phyloP scores from a whole-genome alignment of 2,888 invertebrate species.

The Lysandra bellargus region DNA sequence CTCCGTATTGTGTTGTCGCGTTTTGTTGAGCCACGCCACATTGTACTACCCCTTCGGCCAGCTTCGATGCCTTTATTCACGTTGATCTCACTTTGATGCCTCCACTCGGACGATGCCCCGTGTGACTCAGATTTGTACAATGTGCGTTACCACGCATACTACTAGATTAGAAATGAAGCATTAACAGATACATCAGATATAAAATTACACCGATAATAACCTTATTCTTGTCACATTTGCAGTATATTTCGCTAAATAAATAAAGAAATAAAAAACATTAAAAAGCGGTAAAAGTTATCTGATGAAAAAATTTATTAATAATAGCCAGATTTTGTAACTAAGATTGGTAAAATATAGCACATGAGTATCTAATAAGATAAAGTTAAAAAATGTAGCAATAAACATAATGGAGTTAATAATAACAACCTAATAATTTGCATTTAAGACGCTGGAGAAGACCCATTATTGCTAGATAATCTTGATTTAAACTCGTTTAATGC shows the following conservation, averaged over 20 bases:
- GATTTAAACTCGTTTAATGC: conserved; percentile 23
- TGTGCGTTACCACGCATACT: conserved; percentile 24
- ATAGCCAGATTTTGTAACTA: background rate
- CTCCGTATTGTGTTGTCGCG: conserved; percentile 77
- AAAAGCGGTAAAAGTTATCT: background rate
- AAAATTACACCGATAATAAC: background rate
- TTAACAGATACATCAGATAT: background rate
- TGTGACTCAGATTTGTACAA: conserved; percentile 51
- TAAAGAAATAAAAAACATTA: background rate
- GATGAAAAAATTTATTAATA: background rate
- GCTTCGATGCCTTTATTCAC: conserved; percentile 72
- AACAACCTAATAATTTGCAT: conserved; percentile 14
- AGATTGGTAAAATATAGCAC: background rate
- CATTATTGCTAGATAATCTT: conserved; percentile 17
- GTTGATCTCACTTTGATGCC: conserved; percentile 76
- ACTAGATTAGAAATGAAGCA: conserved; percentile 23
- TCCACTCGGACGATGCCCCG: conserved; percentile 66
- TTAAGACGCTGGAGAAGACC: background rate
- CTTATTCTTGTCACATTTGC: background rate
- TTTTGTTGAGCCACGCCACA: conserved; percentile 78
- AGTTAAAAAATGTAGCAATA: conserved; percentile 15
- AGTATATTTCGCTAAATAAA: background rate
- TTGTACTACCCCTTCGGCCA: conserved; percentile 76
- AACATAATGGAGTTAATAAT: background rate
- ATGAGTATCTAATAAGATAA: background rate